These are phyloP conservation scores for Cromileptes altivelis DNA, from an alignment of 2,113 vertebrate species.

Conservation along the genomic window DNA sequence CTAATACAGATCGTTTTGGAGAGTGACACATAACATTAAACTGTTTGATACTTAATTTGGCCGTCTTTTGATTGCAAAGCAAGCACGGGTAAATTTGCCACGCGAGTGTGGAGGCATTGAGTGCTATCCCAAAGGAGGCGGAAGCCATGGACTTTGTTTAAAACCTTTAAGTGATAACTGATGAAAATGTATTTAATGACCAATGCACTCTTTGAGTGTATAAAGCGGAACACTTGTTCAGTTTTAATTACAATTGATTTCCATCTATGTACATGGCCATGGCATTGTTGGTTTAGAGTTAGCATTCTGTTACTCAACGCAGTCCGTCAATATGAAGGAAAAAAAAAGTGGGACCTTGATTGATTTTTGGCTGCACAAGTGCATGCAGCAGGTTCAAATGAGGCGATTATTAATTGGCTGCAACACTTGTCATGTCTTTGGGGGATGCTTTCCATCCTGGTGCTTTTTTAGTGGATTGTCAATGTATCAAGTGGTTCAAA, in stretches of 20 bases:
- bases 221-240: slow-evolving; percentile 90
- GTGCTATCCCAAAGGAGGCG: slow-evolving; percentile 85
- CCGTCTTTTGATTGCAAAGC: slow-evolving; percentile 86
- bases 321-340: slow-evolving; percentile 73
- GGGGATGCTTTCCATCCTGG: slow-evolving; percentile 64
- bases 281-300: slow-evolving; percentile 80
- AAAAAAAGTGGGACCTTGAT: slow-evolving; percentile 68
- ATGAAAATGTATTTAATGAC: slow-evolving; percentile 91
- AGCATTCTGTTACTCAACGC: slow-evolving; percentile 63
- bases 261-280: slow-evolving; percentile 87
- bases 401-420: slow-evolving; percentile 75
- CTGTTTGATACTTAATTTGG: slow-evolving; percentile 91
- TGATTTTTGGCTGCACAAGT: slow-evolving; percentile 73
- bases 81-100: slow-evolving; percentile 82
- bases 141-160: slow-evolving; percentile 84
- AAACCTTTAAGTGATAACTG: slow-evolving; percentile 90
- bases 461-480: slow-evolving; percentile 50
- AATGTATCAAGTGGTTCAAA: slow-evolving; percentile 65
- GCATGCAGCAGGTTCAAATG: slow-evolving; percentile 66
- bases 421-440: slow-evolving; percentile 62
- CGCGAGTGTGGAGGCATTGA: slow-evolving; percentile 79
- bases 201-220: slow-evolving; percentile 85
- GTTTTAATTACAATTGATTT: slow-evolving; percentile 96
- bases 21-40: slow-evolving; percentile 90
- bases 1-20: slow-evolving; percentile 89